A percentile compares a stretch with the other conserved stretches of the same genome.
phyloP scores from a whole-genome alignment of 2,888 invertebrate genomes.

The Byasa hedistus region DNA sequence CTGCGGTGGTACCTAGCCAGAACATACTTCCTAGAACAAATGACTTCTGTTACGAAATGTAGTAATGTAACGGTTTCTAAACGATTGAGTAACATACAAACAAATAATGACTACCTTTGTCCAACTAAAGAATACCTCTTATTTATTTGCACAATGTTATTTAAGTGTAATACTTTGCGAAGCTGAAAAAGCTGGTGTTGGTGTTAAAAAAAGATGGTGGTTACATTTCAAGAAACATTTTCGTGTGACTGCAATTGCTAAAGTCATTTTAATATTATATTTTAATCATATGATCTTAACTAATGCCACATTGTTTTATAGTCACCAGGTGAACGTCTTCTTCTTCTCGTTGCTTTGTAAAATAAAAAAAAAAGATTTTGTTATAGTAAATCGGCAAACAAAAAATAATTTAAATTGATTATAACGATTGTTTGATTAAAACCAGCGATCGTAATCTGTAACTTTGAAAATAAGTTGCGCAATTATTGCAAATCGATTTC shows the following conservation, averaged over 20 bases:
- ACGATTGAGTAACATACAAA: constrained; percentile 9
- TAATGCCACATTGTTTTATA: no score
- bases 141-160: neutral
- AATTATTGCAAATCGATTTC: constrained; percentile 7
- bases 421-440: neutral
- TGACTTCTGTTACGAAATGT: constrained; percentile 4
- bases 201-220: no score
- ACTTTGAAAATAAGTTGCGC: constrained; percentile 3
- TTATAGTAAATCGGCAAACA: neutral
- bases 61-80: constrained; percentile 1
- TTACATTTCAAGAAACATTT: no score
- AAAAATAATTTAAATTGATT: neutral
- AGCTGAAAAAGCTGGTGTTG: neutral
- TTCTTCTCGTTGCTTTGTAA: neutral
- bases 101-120: constrained; percentile 3
- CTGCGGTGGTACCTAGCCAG: neutral
- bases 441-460: neutral
- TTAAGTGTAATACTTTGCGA: neutral
- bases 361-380: neutral
- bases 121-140: constrained; percentile 1
- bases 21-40: no score
- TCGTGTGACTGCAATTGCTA: no score
- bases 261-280: no score
- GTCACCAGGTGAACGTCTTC: no score
- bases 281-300: no score